These are phyloP conservation scores for Chrysopa pallens DNA, from an alignment of 1,140 invertebrate genomes.

Conservation along the genomic window DNA sequence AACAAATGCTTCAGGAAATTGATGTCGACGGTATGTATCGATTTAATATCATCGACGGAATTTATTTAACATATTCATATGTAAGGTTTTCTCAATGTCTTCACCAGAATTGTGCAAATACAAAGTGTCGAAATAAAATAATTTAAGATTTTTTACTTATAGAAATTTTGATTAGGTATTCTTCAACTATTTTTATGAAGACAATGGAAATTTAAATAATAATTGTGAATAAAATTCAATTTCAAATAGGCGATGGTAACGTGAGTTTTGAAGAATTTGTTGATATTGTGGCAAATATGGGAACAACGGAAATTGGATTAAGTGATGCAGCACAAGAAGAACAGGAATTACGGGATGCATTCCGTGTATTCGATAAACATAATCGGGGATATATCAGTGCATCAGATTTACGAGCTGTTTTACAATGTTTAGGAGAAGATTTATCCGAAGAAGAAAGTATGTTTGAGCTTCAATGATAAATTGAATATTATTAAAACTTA, in stretches of 20 bases:
- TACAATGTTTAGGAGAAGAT: slow-evolving; percentile 71
- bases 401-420: slow-evolving; percentile 61
- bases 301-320: slow-evolving; percentile 35
- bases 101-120: too few species aligned
- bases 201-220: too few species aligned
- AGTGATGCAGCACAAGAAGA: slow-evolving; percentile 45
- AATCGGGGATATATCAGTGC: slow-evolving; percentile 74
- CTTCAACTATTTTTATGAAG: too few species aligned
- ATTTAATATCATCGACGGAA: too few species aligned
- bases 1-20: slow-evolving; percentile 78
- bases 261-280: slow-evolving; percentile 87
- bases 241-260: slow-evolving; percentile 59
- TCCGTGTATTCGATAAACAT: slow-evolving; percentile 73
- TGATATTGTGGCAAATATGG: slow-evolving; percentile 62
- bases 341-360: slow-evolving; percentile 72
- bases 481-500: background rate
- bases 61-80: too few species aligned
- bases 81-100: background rate
- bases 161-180: background rate
- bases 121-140: too few species aligned
- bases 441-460: slow-evolving; percentile 73
- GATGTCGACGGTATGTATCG: slow-evolving; percentile 64
- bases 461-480: slow-evolving; percentile 9
- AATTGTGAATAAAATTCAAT: too few species aligned
- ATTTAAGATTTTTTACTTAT: background rate